These are phyloP conservation scores for Promerops cafer DNA, from an alignment of 2,113 vertebrate genomes.

Conservation along the genomic window DNA sequence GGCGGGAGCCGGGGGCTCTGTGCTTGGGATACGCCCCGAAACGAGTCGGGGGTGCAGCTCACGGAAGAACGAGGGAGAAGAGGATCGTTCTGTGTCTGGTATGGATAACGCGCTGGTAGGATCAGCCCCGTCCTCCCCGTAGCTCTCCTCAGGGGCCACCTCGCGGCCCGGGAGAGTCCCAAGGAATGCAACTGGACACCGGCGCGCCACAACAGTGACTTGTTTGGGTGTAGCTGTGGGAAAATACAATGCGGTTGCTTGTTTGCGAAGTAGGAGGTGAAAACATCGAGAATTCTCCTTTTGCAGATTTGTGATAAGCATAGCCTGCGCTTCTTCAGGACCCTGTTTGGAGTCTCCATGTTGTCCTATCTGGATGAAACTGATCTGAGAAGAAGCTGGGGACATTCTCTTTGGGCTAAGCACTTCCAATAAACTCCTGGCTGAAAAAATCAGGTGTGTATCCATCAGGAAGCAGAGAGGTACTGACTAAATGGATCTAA, in stretches of 20 bases:
- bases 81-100: background rate
- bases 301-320: conserved; percentile 2
- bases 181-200: background rate
- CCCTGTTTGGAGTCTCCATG: background rate
- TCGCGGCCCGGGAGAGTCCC: background rate
- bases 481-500: conserved; percentile 88
- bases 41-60: background rate
- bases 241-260: background rate
- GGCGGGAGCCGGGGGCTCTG: background rate
- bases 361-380: background rate
- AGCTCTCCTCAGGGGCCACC: background rate
- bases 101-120: background rate
- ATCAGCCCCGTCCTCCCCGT: rapidly evolving
- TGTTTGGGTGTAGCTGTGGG: background rate
- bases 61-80: too few species aligned
- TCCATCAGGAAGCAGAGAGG: background rate
- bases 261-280: background rate
- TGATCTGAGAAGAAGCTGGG: background rate
- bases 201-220: too few species aligned
- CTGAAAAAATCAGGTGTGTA: background rate
- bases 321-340: background rate
- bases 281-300: background rate
- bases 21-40: background rate
- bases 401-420: background rate
- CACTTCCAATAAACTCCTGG: background rate